Conservation (phyloP, 2,888 invertebrate genomes). For the Drosophila planitibia region DNA sequence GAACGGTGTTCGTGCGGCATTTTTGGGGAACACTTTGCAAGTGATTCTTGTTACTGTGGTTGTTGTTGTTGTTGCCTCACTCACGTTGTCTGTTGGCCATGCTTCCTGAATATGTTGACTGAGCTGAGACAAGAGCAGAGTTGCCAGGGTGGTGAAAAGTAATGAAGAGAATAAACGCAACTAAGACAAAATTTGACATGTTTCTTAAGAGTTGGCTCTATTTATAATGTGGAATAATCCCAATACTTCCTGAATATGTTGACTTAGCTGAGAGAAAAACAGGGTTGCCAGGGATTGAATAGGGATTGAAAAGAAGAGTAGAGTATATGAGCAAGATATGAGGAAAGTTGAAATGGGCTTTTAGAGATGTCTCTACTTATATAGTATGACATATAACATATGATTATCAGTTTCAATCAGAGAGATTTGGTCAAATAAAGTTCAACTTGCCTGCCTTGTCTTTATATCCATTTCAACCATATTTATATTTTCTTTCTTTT, state of each 20-base stretch:
- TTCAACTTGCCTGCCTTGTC: neutral
- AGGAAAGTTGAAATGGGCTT: neutral
- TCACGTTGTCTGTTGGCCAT: slow-evolving; percentile 19
- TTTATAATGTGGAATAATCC: neutral
- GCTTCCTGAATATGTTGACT: slow-evolving; percentile 43
- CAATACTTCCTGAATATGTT: slow-evolving; percentile 40
- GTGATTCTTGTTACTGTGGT: slow-evolving; percentile 55
- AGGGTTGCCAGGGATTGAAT: slow-evolving; percentile 42
- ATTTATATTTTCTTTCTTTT: neutral
- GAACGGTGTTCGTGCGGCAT: slow-evolving; percentile 73
- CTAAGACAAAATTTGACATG: no score
- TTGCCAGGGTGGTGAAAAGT: slow-evolving; percentile 30
- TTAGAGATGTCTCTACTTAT: neutral
- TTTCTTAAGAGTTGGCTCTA: neutral
- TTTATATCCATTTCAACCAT: neutral
- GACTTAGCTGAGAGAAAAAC: neutral
- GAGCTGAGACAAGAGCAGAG: slow-evolving; percentile 28
- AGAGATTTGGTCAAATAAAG: neutral
- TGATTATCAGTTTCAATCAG: neutral
- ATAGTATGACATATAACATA: neutral
- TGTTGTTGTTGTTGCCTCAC: slow-evolving; percentile 22
- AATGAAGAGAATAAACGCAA: neutral
- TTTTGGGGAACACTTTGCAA: slow-evolving; percentile 79
- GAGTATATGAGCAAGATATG: neutral
- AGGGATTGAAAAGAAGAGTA: neutral